These are phyloP conservation scores for Metallyticus violacea DNA, from an alignment of 2,888 invertebrate species.

Conservation along the genomic window DNA sequence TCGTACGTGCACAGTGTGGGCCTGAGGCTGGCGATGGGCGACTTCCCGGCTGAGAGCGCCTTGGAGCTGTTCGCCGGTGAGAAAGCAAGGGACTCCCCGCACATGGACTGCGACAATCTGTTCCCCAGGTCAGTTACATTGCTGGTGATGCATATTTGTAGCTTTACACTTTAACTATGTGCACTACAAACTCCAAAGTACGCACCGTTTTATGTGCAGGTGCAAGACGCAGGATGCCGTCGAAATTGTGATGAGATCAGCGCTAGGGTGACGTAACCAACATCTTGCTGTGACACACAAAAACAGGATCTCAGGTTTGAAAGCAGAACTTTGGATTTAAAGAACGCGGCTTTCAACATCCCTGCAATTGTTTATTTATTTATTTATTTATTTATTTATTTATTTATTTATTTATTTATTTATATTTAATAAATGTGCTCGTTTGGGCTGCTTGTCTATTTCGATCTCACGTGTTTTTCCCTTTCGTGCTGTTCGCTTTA, in stretches of 20 bases:
- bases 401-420: too few relatives aligned
- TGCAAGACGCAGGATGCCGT: background rate
- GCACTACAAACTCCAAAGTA: too few relatives aligned
- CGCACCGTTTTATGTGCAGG: background rate
- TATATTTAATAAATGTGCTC: too few relatives aligned
- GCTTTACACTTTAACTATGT: too few relatives aligned
- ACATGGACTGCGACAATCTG: conserved; percentile 51
- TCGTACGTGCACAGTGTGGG: conserved; percentile 48
- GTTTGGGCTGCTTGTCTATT: too few relatives aligned
- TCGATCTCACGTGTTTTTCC: too few relatives aligned
- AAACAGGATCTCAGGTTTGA: background rate
- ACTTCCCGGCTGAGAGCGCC: conserved; percentile 50
- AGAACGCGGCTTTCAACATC: too few relatives aligned
- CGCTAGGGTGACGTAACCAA: background rate
- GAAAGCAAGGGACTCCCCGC: conserved; percentile 50
- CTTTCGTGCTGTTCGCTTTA: too few relatives aligned
- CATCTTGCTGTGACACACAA: background rate
- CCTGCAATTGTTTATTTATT: too few relatives aligned
- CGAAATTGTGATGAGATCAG: background rate
- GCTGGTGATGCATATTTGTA: too few relatives aligned
- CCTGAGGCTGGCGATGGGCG: conserved; percentile 53
- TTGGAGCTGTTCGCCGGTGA: conserved; percentile 52
- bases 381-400: background rate
- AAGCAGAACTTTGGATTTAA: too few relatives aligned
- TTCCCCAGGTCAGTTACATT: conserved; percentile 50